A percentile compares a stretch with the other conserved stretches of the same genome.
phyloP scores from a whole-genome alignment of 2,888 invertebrate genomes.

The Ectemnius lituratus region DNA sequence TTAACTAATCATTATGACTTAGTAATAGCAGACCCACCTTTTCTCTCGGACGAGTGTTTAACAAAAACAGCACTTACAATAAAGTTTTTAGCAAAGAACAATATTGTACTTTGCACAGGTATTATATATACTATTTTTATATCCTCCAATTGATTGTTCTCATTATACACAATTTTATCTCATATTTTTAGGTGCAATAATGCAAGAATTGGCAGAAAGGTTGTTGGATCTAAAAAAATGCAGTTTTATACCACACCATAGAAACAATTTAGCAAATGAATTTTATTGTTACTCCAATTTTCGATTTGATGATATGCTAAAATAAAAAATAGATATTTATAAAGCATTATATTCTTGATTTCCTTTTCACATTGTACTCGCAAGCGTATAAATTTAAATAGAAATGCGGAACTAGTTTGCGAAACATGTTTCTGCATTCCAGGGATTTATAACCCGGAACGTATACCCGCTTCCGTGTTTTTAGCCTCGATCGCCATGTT shows the following conservation, averaged over 20 bases:
- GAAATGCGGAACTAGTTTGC: not conserved
- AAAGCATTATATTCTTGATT: too few relatives aligned
- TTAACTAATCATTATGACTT: constrained; percentile 85
- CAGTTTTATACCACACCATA: constrained; percentile 88
- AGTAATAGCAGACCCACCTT: constrained; percentile 96
- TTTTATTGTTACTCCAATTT: constrained; percentile 96
- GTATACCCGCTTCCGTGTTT: too few relatives aligned
- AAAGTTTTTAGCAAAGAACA: constrained; percentile 85
- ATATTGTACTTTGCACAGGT: constrained; percentile 94
- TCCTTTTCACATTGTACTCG: too few relatives aligned
- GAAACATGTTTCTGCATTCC: too few relatives aligned
- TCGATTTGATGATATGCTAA: constrained; percentile 80
- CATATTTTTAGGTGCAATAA: constrained; percentile 82
- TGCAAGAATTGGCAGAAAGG: constrained; percentile 84
- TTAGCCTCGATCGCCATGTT: too few relatives aligned
- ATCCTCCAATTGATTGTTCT: not conserved
- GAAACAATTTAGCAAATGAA: constrained; percentile 94
- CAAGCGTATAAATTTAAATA: not conserved
- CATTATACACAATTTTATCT: constrained; percentile 4
- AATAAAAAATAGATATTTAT: constrained; percentile 18
- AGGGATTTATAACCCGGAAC: too few relatives aligned
- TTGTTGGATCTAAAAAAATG: constrained; percentile 84
- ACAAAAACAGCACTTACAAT: constrained; percentile 89
- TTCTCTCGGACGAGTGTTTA: constrained; percentile 94
- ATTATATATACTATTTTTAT: constrained; percentile 34